A percentile compares a stretch with the other conserved stretches of the same genome.
These are phyloP conservation scores for Hemichromis elongatus DNA, from an alignment of 2,113 vertebrate species.

Conservation along the genomic window DNA sequence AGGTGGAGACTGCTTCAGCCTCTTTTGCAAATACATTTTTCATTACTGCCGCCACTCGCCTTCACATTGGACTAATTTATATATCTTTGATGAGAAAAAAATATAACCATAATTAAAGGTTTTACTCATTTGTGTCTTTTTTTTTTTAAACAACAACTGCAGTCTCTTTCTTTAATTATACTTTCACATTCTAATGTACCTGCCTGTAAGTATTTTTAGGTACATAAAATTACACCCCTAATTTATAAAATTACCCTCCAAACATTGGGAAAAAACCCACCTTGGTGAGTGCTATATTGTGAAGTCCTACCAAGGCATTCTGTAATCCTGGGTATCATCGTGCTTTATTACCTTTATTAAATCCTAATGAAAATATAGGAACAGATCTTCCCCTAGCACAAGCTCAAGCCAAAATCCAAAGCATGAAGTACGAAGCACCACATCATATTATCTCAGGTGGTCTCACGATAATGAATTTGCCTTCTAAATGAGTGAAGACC, in stretches of 20 bases:
- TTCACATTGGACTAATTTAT: background rate
- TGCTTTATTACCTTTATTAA: too few species aligned
- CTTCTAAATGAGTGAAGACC: too few species aligned
- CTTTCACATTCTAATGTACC: background rate
- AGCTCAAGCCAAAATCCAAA: too few species aligned
- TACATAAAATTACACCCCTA: background rate
- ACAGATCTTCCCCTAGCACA: too few species aligned
- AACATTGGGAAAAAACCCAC: rapidly evolving
- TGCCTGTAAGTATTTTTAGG: background rate
- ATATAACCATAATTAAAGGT: background rate
- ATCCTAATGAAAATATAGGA: too few species aligned
- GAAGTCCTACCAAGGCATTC: too few species aligned
- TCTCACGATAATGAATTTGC: too few species aligned
- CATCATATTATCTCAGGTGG: too few species aligned
- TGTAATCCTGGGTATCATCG: too few species aligned
- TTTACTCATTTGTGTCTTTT: background rate
- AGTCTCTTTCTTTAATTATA: rapidly evolving
- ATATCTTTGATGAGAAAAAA: background rate
- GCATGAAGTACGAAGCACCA: too few species aligned
- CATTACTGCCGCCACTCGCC: background rate
- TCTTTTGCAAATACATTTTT: background rate
- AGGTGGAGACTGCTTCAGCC: background rate
- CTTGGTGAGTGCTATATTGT: too few species aligned
- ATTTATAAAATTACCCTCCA: background rate
- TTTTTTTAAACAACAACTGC: too few species aligned